Base-by-base conservation (phyloP, 2,888 invertebrate genomes). In the Pachliopta kotzebuea region DNA sequence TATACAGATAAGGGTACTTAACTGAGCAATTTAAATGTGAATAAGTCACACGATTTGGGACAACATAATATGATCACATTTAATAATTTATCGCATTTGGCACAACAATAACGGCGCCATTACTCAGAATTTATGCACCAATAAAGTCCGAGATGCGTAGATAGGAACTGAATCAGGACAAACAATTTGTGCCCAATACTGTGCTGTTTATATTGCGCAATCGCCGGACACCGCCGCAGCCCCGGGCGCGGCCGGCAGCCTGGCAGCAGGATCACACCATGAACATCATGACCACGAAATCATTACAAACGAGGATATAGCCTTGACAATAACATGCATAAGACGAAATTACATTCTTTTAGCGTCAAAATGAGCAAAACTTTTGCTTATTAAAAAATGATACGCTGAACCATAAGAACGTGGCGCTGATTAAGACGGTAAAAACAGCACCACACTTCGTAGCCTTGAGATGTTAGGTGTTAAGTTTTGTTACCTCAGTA, bases 91-190 rank as follows among this genome's bases (percentile, higher is more conserved):
- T 64, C 50, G 56, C 26, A 66, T 69, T 69, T 68, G 65, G 67
- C 66, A 64, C 67, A 67, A 70, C 70, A 70, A 66, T 73, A 72
- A 72, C 69, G 72, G 63, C 67, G 63, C 69, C 65, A 69, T 72
- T 72, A 53, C 70, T 69, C 68, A 62, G 62, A 71, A 71, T 74
- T 73, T 71, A 74, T 70, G 69, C 63, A 67, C 68, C 70, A 72
- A 70, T 72, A 71, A 69, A 66, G 63, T 62, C 66, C 62, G 56
- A 70, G 63, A 67, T 56, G 53, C 63, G 67, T 66, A 68, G 65
- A 70, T 71, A 71, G 62, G 66, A 67, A 65, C 67, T 55, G 64
- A 66, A 68, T 23, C 67, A 49, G 68, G 55, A 56, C 64, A 66
- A 68, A 70, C 68, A 67, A 65, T 42, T 63, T 53, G 61, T 29